Percentiles rank a stretch among this genome's conserved stretches.
Conservation (phyloP, 2,888 invertebrate genomes). For the Halictus ligatus region DNA sequence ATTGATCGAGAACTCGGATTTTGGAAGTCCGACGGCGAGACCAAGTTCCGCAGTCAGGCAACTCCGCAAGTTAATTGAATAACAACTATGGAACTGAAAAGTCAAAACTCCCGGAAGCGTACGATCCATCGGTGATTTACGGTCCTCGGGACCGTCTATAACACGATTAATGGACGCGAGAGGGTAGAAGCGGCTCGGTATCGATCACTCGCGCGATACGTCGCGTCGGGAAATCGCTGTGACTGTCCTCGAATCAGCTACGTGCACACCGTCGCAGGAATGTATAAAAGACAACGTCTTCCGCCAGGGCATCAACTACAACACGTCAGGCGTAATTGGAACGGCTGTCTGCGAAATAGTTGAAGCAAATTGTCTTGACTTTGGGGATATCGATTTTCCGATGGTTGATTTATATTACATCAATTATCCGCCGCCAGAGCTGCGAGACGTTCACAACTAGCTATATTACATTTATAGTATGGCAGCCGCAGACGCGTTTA, state of each 20-base stretch:
- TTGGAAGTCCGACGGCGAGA: background rate
- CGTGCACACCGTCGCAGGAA: background rate
- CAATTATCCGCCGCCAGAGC: constrained; percentile 15
- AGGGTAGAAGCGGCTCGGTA: background rate
- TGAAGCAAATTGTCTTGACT: constrained; percentile 20
- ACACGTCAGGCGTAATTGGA: constrained; percentile 41
- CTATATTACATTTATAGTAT: background rate
- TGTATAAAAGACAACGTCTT: background rate
- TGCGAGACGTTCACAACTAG: background rate
- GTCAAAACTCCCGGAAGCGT: background rate
- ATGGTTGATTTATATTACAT: constrained; percentile 43
- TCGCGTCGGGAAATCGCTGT: background rate
- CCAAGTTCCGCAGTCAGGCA: background rate
- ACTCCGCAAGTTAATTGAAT: background rate
- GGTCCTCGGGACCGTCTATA: background rate
- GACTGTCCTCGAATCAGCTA: background rate
- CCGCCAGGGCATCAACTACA: background rate
- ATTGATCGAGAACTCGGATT: constrained; percentile 2
- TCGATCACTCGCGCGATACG: background rate
- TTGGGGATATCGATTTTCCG: constrained; percentile 28
- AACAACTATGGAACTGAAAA: background rate
- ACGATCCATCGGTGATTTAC: background rate
- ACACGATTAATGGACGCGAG: background rate
- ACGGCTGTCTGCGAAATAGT: background rate
- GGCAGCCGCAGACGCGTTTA: constrained; percentile 8